phyloP scores from a whole-genome alignment of 2,113 vertebrate genomes.

The Vidua chalybeata region DNA sequence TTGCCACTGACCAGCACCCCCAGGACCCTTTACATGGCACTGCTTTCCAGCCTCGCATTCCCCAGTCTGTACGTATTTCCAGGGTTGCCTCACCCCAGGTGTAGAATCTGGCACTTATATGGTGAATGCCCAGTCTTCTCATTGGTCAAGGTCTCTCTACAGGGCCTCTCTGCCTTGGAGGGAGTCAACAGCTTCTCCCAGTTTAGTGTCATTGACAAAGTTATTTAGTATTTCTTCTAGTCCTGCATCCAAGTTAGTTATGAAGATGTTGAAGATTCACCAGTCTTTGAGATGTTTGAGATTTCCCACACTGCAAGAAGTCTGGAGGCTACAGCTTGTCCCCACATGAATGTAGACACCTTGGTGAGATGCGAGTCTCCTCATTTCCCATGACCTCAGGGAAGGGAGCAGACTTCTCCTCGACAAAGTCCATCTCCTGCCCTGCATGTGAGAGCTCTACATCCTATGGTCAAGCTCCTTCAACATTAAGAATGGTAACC shows the following conservation, averaged over 20 bases:
- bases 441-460: not conserved
- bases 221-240: not conserved
- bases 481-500: not conserved
- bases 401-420: not conserved
- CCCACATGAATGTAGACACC: not conserved
- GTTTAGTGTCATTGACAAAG: not conserved
- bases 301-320: not conserved
- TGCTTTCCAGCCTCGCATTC: rapidly evolving
- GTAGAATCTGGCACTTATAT: not conserved
- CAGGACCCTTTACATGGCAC: rapidly evolving
- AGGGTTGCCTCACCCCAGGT: not conserved
- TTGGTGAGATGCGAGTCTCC: not conserved
- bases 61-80: rapidly evolving
- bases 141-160: not conserved
- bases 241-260: too few relatives aligned
- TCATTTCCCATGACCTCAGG: not conserved
- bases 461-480: not conserved
- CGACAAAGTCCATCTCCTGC: not conserved
- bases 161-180: not conserved
- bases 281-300: not conserved
- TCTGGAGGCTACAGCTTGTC: not conserved
- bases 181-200: not conserved
- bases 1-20: rapidly evolving
- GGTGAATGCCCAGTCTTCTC: not conserved
- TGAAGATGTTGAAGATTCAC: not conserved